These are phyloP conservation scores for Drosophila borealis DNA, from an alignment of 2,888 invertebrate genomes.

Conservation along the genomic window DNA sequence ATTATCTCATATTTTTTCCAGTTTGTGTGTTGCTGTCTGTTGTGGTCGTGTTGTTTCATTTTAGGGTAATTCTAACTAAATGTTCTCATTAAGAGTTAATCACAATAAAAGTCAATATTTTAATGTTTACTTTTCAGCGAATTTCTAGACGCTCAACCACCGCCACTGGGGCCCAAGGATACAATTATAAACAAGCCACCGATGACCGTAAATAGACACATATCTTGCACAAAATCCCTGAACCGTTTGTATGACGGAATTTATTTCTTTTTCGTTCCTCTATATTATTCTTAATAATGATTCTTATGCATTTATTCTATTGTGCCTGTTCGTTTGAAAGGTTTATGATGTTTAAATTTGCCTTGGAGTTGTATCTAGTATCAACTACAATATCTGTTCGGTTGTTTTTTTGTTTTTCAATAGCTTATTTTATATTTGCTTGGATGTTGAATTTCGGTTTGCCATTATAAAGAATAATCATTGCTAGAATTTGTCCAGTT, in stretches of 20 bases:
- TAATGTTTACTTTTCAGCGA: slow-evolving; percentile 31
- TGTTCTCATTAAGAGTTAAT: slow-evolving; percentile 68
- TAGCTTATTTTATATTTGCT: no score
- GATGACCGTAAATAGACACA: slow-evolving; percentile 89
- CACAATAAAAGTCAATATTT: slow-evolving; percentile 58
- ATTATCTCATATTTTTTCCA: slow-evolving; percentile 31
- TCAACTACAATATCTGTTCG: no score
- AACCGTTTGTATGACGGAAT: slow-evolving; percentile 97
- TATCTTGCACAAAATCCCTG: slow-evolving; percentile 99
- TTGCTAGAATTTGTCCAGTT: no score
- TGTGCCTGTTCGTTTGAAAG: no score
- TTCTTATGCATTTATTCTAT: no score
- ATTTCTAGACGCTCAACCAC: slow-evolving; percentile 85
- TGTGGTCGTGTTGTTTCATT: slow-evolving; percentile 75
- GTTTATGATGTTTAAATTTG: no score
- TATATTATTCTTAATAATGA: no score
- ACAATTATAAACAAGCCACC: slow-evolving; percentile 99
- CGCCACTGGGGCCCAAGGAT: slow-evolving; percentile 98
- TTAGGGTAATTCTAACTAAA: slow-evolving; percentile 79
- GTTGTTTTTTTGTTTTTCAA: no score
- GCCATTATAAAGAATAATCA: no score
- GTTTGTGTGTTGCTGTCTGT: slow-evolving; percentile 48
- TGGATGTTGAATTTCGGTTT: no score
- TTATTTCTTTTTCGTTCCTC: no score
- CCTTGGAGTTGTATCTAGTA: no score